phyloP scores from a whole-genome alignment of 1,140 invertebrate species.

The Gryon sp. region DNA sequence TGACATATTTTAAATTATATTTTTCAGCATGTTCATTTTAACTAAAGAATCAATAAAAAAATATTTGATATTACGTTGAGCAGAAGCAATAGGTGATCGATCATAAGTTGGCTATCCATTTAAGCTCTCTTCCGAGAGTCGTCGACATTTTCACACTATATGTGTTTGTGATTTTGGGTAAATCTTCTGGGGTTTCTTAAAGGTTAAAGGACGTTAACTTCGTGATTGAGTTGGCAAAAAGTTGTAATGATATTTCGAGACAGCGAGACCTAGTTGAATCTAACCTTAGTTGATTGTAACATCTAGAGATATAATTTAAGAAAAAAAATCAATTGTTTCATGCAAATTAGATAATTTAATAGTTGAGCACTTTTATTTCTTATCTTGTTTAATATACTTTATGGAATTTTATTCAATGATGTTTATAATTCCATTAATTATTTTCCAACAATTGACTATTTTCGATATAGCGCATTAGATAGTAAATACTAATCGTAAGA shows the following conservation, averaged over 20 bases:
- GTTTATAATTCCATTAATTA: slow-evolving; percentile 29
- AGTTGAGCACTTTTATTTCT: too few relatives aligned
- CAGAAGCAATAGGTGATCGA: slow-evolving; percentile 75
- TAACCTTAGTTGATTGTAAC: neutral
- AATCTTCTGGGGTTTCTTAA: slow-evolving; percentile 70
- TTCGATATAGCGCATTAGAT: slow-evolving; percentile 50
- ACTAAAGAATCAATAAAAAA: too few relatives aligned
- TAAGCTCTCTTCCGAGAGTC: slow-evolving; percentile 74
- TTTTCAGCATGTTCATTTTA: too few relatives aligned
- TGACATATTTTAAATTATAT: too few relatives aligned
- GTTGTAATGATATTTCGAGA: slow-evolving; percentile 78
- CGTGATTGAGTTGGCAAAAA: slow-evolving; percentile 77
- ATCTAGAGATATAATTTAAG: too few relatives aligned
- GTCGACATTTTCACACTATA: slow-evolving; percentile 72
- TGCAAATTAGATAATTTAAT: too few relatives aligned
- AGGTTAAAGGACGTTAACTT: slow-evolving; percentile 78
- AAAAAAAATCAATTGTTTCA: too few relatives aligned
- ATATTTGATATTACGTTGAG: slow-evolving; percentile 48
- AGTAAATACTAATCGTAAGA: slow-evolving; percentile 58
- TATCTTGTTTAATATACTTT: too few relatives aligned
- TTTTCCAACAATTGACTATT: slow-evolving; percentile 44
- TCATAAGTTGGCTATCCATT: slow-evolving; percentile 76
- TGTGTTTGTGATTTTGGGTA: slow-evolving; percentile 55
- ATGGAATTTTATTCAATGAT: too few relatives aligned
- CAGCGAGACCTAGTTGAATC: slow-evolving; percentile 39